A percentile compares a stretch with the other conserved stretches of the same genome.
Evolutionary conservation across 2,888 invertebrate genomes (phyloP).

Genomic region (Drosophila bunnanda): DNA sequence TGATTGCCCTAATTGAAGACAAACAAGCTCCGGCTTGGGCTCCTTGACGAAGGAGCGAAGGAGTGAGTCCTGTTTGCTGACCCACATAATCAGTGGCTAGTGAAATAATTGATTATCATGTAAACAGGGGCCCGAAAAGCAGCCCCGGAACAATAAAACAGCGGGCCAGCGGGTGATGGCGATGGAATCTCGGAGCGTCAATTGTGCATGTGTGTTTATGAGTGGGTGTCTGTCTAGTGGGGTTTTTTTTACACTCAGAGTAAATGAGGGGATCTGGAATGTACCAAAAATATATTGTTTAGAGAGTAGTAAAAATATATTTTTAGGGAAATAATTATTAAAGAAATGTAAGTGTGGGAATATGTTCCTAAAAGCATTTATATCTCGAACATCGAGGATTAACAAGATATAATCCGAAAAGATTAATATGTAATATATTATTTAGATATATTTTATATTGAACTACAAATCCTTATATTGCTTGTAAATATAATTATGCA

Average conservation of each 20-base stretch:
- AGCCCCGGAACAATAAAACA: slow-evolving; percentile 34
- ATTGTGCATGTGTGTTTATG: slow-evolving; percentile 18
- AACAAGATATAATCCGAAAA: too few relatives aligned
- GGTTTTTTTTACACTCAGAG: neutral
- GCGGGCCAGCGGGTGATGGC: slow-evolving; percentile 17
- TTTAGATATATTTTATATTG: neutral
- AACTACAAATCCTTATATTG: neutral
- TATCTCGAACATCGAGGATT: too few relatives aligned
- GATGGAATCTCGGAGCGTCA: slow-evolving; percentile 58
- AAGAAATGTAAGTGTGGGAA: too few relatives aligned
- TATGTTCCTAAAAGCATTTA: too few relatives aligned
- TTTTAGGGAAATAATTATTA: neutral
- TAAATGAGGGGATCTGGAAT: neutral
- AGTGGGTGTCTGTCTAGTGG: slow-evolving; percentile 25
- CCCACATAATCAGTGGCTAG: slow-evolving; percentile 80
- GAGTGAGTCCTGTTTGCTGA: slow-evolving; percentile 54
- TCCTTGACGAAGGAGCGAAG: neutral
- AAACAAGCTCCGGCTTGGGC: slow-evolving; percentile 42
- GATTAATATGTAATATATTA: too few relatives aligned
- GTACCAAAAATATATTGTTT: neutral
- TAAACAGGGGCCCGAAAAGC: slow-evolving; percentile 53
- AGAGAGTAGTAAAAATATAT: neutral
- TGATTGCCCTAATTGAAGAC: slow-evolving; percentile 57
- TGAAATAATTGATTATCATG: slow-evolving; percentile 79
- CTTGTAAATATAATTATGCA: neutral